Evolutionary conservation across 2,797 vertebrate genomes (phyloP).

Genomic region (Centropyge bicolor): DNA sequence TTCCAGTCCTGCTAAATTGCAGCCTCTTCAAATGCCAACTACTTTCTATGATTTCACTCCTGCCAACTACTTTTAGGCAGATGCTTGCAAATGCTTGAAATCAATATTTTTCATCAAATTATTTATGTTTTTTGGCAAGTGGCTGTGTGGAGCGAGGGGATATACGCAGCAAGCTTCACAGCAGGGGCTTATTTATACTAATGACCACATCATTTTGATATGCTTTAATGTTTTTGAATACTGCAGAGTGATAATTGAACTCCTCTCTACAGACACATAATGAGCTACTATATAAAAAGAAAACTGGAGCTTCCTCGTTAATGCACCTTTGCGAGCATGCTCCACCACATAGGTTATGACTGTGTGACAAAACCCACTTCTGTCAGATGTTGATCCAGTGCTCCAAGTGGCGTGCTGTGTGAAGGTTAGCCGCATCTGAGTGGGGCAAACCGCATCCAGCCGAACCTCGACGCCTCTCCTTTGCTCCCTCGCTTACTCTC

Average conservation of each 20-base stretch:
- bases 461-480: not conserved
- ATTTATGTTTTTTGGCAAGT: constrained; percentile 30
- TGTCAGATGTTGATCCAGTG: constrained; percentile 15
- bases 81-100: constrained; percentile 33
- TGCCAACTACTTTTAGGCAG: constrained; percentile 38
- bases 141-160: not conserved
- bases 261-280: not conserved
- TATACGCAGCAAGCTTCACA: not conserved
- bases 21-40: constrained; percentile 19
- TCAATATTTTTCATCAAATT: constrained; percentile 28
- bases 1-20: constrained; percentile 34
- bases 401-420: constrained; percentile 7
- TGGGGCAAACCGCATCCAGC: constrained; percentile 25
- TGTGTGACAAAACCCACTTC: constrained; percentile 24
- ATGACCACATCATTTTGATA: constrained; percentile 12
- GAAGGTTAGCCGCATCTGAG: constrained; percentile 37
- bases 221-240: constrained; percentile 3
- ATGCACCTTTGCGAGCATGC: not conserved
- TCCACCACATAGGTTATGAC: not conserved
- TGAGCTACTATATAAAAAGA: not conserved
- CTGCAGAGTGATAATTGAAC: not conserved
- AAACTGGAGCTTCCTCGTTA: not conserved
- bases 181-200: not conserved
- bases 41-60: constrained; percentile 28
- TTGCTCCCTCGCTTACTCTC: constrained; percentile 18